These are phyloP conservation scores for Lomographa bimaculata DNA, from an alignment of 2,888 invertebrate species.

Conservation along the genomic window DNA sequence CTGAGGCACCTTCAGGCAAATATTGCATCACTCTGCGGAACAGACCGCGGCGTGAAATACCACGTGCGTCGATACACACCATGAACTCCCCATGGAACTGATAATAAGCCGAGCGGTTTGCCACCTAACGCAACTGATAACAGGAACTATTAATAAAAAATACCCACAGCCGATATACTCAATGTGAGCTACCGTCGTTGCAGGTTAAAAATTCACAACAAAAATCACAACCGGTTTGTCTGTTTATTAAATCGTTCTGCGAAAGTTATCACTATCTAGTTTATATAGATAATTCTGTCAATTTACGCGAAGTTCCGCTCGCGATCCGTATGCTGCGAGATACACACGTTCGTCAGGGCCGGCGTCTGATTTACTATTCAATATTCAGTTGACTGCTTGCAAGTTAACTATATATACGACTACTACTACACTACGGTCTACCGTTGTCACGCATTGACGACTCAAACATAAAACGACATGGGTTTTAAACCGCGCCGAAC, in stretches of 20 bases:
- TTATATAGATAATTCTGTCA: conserved; percentile 13
- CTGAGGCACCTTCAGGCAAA: conserved; percentile 61
- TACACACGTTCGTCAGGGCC: conserved; percentile 52
- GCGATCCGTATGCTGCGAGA: conserved; percentile 50
- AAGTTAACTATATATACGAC: conserved; percentile 66
- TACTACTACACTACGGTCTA: too few relatives aligned
- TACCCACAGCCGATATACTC: conserved; percentile 36
- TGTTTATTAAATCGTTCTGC: neutral
- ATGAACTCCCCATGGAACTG: conserved; percentile 54
- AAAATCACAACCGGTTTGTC: conserved; percentile 21
- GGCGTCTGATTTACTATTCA: conserved; percentile 67
- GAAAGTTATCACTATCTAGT: conserved; percentile 1
- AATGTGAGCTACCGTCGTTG: conserved; percentile 35
- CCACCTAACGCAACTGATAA: conserved; percentile 54
- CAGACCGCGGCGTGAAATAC: conserved; percentile 52
- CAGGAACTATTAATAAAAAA: conserved; percentile 47
- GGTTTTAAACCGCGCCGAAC: conserved; percentile 30
- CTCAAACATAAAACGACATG: conserved; percentile 53
- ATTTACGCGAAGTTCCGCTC: conserved; percentile 33
- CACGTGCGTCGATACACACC: conserved; percentile 58
- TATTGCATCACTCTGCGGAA: conserved; percentile 72
- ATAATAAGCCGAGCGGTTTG: conserved; percentile 47
- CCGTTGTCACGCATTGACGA: conserved; percentile 51
- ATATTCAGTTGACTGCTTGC: conserved; percentile 56
- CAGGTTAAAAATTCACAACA: conserved; percentile 66